Evolutionary conservation across 2,888 invertebrate genomes (phyloP).

Genomic region (Schizaphis graminum): DNA sequence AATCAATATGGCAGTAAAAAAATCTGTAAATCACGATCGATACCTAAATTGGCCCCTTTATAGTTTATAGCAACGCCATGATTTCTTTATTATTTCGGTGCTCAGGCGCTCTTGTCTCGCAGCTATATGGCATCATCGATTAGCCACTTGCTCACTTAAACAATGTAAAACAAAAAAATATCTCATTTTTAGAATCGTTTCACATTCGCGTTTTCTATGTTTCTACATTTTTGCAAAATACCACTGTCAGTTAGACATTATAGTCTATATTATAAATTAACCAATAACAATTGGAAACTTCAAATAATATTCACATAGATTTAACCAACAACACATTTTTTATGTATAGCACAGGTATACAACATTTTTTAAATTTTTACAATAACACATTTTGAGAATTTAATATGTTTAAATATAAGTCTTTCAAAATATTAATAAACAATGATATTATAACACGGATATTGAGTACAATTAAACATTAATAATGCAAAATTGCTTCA

Average conservation of each 20-base stretch:
- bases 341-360: background rate
- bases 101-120: background rate
- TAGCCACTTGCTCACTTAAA: background rate
- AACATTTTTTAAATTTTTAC: background rate
- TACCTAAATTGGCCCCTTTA: constrained; percentile 8
- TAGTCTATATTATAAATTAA: background rate
- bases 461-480: background rate
- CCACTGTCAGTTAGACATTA: background rate
- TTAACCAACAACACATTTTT: background rate
- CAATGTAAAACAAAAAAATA: constrained; percentile 3
- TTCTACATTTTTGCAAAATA: constrained; percentile 19
- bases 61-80: background rate
- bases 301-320: background rate
- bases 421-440: background rate
- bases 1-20: background rate
- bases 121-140: constrained; percentile 6
- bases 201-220: background rate
- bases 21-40: constrained; percentile 34
- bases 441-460: background rate
- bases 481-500: background rate
- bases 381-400: background rate
- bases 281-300: background rate
- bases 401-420: background rate
- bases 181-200: background rate
- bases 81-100: constrained; percentile 22